Evolutionary conservation across 2,113 vertebrate species (phyloP).

Genomic region (Furnarius figulus): DNA sequence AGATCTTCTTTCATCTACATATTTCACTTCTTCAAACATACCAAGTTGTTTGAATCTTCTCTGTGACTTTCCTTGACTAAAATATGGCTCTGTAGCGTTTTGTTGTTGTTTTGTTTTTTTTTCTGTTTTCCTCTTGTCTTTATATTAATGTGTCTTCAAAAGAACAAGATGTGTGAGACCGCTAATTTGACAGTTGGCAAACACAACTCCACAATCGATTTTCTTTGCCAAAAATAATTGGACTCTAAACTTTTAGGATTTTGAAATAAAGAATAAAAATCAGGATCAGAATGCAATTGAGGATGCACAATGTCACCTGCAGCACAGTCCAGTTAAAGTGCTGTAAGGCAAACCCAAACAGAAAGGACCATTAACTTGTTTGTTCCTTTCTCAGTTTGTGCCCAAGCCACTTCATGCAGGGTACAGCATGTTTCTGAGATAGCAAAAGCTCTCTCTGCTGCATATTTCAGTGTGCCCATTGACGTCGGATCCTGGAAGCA

Average conservation of each 20-base stretch:
- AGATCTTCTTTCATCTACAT: slow-evolving; percentile 44
- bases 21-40: background rate
- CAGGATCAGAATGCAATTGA: background rate
- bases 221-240: background rate
- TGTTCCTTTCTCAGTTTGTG: background rate
- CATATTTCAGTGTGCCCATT: background rate
- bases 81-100: background rate
- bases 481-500: background rate
- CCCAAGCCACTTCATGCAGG: background rate
- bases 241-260: background rate
- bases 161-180: background rate
- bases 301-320: background rate
- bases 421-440: background rate
- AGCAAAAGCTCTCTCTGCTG: background rate
- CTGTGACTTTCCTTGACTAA: slow-evolving; percentile 21
- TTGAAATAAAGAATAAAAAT: background rate
- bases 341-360: background rate
- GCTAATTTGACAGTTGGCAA: background rate
- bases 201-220: background rate
- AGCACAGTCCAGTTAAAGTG: background rate
- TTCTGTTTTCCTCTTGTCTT: background rate
- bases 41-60: slow-evolving; percentile 12
- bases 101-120: background rate
- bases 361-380: background rate
- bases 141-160: background rate